These are phyloP conservation scores for Cyprinodon variegatus DNA, from an alignment of 2,113 vertebrate genomes.

Conservation along the genomic window DNA sequence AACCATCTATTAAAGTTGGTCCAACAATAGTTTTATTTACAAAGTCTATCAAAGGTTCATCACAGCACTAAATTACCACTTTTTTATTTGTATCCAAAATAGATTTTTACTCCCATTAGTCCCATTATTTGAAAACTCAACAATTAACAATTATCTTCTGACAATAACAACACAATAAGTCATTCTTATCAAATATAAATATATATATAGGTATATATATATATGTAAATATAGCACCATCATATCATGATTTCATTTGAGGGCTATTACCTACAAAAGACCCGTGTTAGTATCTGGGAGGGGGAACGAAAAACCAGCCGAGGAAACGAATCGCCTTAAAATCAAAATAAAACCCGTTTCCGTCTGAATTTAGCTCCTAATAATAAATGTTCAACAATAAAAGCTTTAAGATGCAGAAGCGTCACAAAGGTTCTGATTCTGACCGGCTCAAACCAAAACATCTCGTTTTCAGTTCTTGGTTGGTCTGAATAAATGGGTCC, in stretches of 20 bases:
- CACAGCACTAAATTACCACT: constrained; percentile 89
- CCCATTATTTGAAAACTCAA: constrained; percentile 58
- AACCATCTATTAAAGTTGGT: constrained; percentile 80
- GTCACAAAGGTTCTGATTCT: no score
- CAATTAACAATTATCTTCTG: constrained; percentile 88
- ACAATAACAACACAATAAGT: constrained; percentile 90
- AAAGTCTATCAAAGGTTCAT: constrained; percentile 86
- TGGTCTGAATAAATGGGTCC: background rate
- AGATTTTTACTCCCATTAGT: constrained; percentile 84
- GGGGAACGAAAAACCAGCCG: constrained; percentile 11
- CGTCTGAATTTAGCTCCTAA: background rate
- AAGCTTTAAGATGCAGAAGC: no score
- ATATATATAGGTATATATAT: background rate
- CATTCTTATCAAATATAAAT: constrained; percentile 88
- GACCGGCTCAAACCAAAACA: background rate
- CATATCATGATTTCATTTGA: constrained; percentile 88
- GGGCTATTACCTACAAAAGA: constrained; percentile 92
- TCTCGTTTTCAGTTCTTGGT: background rate
- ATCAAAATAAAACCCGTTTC: background rate
- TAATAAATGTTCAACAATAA: no score
- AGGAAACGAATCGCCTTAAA: background rate
- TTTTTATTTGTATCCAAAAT: constrained; percentile 92
- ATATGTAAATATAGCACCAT: constrained; percentile 89
- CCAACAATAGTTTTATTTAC: constrained; percentile 92
- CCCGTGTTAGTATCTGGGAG: constrained; percentile 94